phyloP scores from a whole-genome alignment of 2,888 invertebrate species.

The Torymus auratus region DNA sequence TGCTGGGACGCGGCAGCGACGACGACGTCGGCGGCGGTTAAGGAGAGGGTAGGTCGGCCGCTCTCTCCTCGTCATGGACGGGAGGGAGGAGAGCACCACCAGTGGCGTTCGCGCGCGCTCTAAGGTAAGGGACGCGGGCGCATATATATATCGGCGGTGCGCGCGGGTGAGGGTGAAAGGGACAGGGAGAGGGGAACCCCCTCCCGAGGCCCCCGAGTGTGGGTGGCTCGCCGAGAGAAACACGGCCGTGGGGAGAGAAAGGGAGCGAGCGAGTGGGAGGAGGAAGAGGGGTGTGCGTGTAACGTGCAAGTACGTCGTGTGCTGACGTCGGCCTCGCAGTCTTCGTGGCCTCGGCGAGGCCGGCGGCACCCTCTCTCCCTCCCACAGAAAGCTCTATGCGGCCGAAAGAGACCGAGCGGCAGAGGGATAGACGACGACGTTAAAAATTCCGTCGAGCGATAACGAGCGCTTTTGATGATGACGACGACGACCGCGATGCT shows the following conservation, averaged over 20 bases:
- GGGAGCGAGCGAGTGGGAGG: constrained; percentile 11
- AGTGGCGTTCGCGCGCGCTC: constrained; percentile 10
- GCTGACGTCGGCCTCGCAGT: constrained; percentile 51
- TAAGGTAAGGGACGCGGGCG: too few relatives aligned
- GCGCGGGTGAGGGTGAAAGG: not conserved
- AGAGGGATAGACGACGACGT: not conserved
- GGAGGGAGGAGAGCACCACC: constrained; percentile 21
- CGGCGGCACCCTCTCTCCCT: constrained; percentile 25
- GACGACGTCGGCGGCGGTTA: constrained; percentile 42
- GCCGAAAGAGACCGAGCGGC: not conserved
- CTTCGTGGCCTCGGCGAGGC: constrained; percentile 32
- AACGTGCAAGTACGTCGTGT: constrained; percentile 26
- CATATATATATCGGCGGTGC: not conserved
- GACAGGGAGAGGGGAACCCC: constrained; percentile 13
- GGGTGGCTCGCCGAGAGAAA: not conserved
- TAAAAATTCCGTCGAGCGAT: constrained; percentile 15
- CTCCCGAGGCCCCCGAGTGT: constrained; percentile 12
- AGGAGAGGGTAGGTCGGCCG: constrained; percentile 60
- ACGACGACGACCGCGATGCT: too few relatives aligned
- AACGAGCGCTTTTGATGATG: constrained; percentile 9
- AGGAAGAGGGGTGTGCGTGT: too few relatives aligned
- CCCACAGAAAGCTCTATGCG: too few relatives aligned
- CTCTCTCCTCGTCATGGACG: constrained; percentile 12
- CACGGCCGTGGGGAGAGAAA: constrained; percentile 1
- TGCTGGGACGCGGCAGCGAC: constrained; percentile 6